Base-by-base conservation (phyloP, 2,888 invertebrate genomes). In the Himalopsyche tibetana region DNA sequence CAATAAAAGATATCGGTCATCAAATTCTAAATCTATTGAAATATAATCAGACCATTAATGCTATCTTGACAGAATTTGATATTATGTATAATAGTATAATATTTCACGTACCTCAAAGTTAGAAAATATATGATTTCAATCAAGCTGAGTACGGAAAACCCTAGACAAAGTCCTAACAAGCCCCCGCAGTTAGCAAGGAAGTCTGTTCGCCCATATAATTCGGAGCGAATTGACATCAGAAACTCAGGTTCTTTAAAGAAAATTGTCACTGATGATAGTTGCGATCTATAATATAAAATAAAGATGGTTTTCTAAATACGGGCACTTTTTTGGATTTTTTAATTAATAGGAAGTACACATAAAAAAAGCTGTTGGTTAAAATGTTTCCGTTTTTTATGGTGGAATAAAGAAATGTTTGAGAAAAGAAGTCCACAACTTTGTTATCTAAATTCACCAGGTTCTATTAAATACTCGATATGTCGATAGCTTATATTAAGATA, bases 101-200 rank as follows among this genome's bases (percentile, higher is more conserved):
- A 19, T 40, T n/a, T 28, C 15, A 5, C n/a, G 42, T 87, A 90
- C 91, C 91, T 90, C 80, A 91, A 83, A 12, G 93, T 92, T 5
- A 93, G 86, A 88, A 93, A 94, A 89, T 94, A 94, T n/a, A 94
- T 85, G 3, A 94, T 93, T 90, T 94, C 94, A 1, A 94, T 91
- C 4, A 94, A 90, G 36, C 94, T 94, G 45, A 94, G 89, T 87
- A 94, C 92, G 0, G 94, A 94, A 89, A 94, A 94, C n/a, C 94
- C 94, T 11, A 94, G 91, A 89, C 94, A 94, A 5, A 94, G 89
- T 0, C 94, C 94, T 5, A 94, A 90, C 5, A 94, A 90, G 81
- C 94, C 94, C 4, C 94, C 94, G 87, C 93, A 93, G 90, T 93
- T 93, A 87, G 94, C 93, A 6, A 94, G 90, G 89, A 94, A 94